Conservation (phyloP, 2,888 invertebrate species). For the Cataglyphis altisquamis region DNA sequence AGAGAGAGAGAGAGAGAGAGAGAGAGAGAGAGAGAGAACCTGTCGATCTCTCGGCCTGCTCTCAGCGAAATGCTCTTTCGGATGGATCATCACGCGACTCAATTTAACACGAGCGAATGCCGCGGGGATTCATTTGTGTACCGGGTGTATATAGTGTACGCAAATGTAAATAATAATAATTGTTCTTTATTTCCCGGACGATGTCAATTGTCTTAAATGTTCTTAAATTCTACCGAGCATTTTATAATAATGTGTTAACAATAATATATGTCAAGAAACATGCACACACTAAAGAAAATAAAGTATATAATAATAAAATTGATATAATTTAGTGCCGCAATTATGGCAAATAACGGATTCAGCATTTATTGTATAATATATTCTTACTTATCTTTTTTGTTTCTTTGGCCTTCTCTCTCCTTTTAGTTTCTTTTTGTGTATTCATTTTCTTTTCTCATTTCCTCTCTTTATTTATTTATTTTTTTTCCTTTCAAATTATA, state of each 20-base stretch:
- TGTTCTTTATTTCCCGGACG: background rate
- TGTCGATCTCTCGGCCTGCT: slow-evolving; percentile 67
- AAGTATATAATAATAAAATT: background rate
- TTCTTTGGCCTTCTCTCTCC: background rate
- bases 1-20: background rate
- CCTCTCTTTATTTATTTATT: background rate
- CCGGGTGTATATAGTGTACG: background rate
- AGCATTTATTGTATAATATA: background rate
- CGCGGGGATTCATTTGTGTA: slow-evolving; percentile 17
- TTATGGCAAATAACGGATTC: slow-evolving; percentile 28
- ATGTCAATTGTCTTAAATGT: background rate
- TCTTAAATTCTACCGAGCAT: background rate
- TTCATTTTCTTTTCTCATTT: background rate
- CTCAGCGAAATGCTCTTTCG: slow-evolving; percentile 61
- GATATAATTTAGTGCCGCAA: slow-evolving; percentile 3
- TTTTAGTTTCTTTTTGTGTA: background rate
- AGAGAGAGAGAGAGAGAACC: slow-evolving; percentile 43
- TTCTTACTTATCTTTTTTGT: background rate
- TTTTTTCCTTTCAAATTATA: slow-evolving; percentile 25
- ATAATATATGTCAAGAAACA: background rate
- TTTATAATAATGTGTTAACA: background rate
- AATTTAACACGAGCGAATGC: slow-evolving; percentile 69
- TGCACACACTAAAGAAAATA: background rate
- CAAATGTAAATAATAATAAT: background rate
- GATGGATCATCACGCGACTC: slow-evolving; percentile 63